Evolutionary conservation across 1,140 invertebrate species (phyloP).

Genomic region (Helicoverpa armigera): DNA sequence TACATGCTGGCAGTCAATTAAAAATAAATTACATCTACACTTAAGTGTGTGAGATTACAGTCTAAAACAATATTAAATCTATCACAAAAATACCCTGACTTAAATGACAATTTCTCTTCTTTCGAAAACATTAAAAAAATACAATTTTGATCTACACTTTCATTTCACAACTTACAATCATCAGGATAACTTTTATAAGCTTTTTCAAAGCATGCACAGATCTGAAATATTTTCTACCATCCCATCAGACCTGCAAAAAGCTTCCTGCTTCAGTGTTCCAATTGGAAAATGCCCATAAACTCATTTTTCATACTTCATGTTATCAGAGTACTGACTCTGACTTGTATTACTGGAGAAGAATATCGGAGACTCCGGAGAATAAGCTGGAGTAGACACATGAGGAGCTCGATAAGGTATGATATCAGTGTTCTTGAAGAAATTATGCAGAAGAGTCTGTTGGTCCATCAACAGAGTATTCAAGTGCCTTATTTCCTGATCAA

Average conservation of each 20-base stretch:
- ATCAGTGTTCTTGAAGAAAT: constrained; percentile 69
- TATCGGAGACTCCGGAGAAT: constrained; percentile 49
- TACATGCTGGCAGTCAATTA: too few species aligned
- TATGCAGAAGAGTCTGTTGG: constrained; percentile 76
- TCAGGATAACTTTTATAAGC: too few species aligned
- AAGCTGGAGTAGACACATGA: constrained; percentile 65
- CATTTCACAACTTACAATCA: too few species aligned
- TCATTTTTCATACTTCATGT: background rate
- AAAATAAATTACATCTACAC: background rate
- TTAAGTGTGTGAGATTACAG: background rate
- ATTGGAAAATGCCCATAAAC: background rate
- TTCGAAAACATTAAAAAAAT: background rate
- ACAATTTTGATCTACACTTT: too few species aligned
- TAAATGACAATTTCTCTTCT: background rate
- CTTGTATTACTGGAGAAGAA: constrained; percentile 39
- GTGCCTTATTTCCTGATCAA: constrained; percentile 82
- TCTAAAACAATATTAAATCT: background rate
- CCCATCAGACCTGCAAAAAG: background rate
- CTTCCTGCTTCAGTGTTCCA: background rate
- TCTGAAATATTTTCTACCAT: too few species aligned
- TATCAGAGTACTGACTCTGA: constrained; percentile 27
- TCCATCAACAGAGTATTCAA: constrained; percentile 76
- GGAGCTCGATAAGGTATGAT: constrained; percentile 56
- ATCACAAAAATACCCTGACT: constrained; percentile 17
- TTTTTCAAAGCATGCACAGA: too few species aligned